These are phyloP conservation scores for Cantharis rufa DNA, from an alignment of 2,888 invertebrate species.

Conservation along the genomic window DNA sequence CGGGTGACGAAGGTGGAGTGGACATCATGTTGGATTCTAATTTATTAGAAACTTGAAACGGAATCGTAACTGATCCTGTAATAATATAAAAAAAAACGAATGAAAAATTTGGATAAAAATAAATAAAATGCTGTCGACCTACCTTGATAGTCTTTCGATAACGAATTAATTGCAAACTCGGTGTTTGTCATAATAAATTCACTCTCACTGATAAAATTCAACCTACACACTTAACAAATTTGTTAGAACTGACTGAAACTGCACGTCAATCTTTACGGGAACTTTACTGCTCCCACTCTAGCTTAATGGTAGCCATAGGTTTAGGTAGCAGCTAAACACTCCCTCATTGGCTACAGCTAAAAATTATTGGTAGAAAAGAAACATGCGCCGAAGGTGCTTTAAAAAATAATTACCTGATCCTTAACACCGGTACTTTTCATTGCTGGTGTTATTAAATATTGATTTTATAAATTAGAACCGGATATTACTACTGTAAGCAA, in stretches of 20 bases:
- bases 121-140: neutral
- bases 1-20: slow-evolving; percentile 72
- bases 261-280: neutral
- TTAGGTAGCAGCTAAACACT: slow-evolving; percentile 49
- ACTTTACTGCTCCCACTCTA: slow-evolving; percentile 19
- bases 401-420: neutral
- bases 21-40: slow-evolving; percentile 61
- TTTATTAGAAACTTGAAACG: slow-evolving; percentile 34
- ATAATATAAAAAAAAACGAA: neutral
- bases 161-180: neutral
- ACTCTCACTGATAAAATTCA: neutral
- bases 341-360: slow-evolving; percentile 43
- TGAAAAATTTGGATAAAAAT: neutral
- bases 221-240: neutral
- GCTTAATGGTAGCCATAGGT: slow-evolving; percentile 45
- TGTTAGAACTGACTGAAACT: slow-evolving; percentile 17
- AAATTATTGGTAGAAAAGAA: slow-evolving; percentile 28
- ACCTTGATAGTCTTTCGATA: neutral
- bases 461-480: neutral
- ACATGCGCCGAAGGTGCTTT: neutral
- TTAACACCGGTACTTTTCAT: neutral
- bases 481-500: slow-evolving; percentile 9
- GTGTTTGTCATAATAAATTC: neutral
- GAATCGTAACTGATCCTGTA: slow-evolving; percentile 24
- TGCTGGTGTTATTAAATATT: neutral